Conservation (phyloP, 2,888 invertebrate genomes). For the Eupithecia centaureata region DNA sequence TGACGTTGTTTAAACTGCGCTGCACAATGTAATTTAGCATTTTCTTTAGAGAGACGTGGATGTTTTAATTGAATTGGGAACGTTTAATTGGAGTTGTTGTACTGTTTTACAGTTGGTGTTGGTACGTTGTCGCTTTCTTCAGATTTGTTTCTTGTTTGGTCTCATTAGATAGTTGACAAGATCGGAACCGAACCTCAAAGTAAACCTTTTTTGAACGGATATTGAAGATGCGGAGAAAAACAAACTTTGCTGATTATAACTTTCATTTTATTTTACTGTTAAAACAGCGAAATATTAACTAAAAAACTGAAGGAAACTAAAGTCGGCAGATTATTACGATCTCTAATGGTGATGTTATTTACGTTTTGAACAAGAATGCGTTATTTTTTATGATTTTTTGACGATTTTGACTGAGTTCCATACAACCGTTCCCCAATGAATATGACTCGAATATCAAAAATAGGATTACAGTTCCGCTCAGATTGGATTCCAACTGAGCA, state of each 20-base stretch:
- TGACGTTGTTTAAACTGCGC: slow-evolving; percentile 33
- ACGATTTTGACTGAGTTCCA: not conserved
- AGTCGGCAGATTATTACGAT: not conserved
- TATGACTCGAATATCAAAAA: not conserved
- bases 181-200: not conserved
- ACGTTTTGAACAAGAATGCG: not conserved
- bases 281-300: not conserved
- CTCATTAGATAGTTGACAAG: slow-evolving; percentile 1
- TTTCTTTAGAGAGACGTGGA: slow-evolving; percentile 32
- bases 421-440: not conserved
- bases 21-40: slow-evolving; percentile 37
- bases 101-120: slow-evolving; percentile 17
- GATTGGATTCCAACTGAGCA: not conserved
- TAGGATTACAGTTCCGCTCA: not conserved
- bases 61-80: slow-evolving; percentile 34
- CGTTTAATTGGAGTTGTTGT: slow-evolving; percentile 26
- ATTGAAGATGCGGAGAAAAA: not conserved
- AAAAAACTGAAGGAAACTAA: not conserved
- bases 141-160: slow-evolving; percentile 10
- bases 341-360: not conserved
- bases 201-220: not conserved
- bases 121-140: slow-evolving; percentile 1
- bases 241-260: not conserved
- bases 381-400: not conserved
- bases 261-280: no score